A percentile compares a stretch with the other conserved stretches of the same genome.
Conservation (phyloP, 2,888 invertebrate species). For the Oscheius onirici region DNA sequence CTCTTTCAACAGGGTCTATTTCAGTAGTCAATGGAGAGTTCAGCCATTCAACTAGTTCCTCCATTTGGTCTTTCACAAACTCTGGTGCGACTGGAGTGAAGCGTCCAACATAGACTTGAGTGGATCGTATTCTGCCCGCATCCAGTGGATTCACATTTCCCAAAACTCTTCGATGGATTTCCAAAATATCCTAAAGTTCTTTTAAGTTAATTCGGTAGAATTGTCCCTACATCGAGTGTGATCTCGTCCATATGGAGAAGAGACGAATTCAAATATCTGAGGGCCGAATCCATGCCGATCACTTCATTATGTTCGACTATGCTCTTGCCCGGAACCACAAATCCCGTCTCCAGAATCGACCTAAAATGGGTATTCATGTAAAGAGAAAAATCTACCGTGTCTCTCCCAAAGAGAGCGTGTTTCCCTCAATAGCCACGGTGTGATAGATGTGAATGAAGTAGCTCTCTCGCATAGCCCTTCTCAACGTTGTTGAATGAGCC, state of each 20-base stretch:
- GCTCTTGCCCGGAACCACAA: constrained; percentile 85
- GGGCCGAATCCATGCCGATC: constrained; percentile 84
- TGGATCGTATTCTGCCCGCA: constrained; percentile 86
- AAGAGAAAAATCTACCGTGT: constrained; percentile 78
- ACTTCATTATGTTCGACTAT: constrained; percentile 90
- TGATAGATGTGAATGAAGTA: constrained; percentile 94
- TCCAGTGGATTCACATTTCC: constrained; percentile 93
- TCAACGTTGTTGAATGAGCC: constrained; percentile 78
- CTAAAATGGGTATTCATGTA: no score
- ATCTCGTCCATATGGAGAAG: constrained; percentile 76
- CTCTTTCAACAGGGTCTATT: constrained; percentile 90
- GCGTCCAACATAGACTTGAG: constrained; percentile 76
- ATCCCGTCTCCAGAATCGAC: constrained; percentile 84
- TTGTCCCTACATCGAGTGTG: constrained; percentile 38
- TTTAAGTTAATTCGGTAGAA: not conserved
- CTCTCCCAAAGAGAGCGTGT: constrained; percentile 92
- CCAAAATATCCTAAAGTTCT: constrained; percentile 81
- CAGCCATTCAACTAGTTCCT: constrained; percentile 89
- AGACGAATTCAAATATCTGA: constrained; percentile 86
- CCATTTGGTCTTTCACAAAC: constrained; percentile 84
- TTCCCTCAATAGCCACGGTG: constrained; percentile 95
- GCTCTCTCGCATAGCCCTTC: constrained; percentile 89
- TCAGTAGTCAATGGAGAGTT: constrained; percentile 84
- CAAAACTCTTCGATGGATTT: constrained; percentile 89
- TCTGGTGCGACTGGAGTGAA: constrained; percentile 90